Conservation (phyloP, 2,113 vertebrate genomes). For the Oryzias celebensis region DNA sequence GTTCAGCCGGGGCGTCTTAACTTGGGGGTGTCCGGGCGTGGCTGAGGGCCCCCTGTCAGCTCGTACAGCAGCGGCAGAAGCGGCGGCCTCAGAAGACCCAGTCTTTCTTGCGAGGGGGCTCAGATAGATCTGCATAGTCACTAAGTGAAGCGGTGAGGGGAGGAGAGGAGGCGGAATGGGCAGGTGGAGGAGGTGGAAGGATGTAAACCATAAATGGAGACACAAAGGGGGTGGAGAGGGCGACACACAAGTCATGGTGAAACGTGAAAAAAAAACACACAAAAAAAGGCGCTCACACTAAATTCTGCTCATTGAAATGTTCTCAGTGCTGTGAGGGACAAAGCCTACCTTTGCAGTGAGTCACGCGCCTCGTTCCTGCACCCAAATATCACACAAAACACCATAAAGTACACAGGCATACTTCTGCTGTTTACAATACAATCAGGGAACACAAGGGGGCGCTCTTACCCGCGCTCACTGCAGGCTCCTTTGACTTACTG, state of each 20-base stretch:
- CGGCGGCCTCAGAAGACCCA: slow-evolving; percentile 73
- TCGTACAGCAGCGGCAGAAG: slow-evolving; percentile 55
- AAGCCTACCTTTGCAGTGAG: slow-evolving; percentile 80
- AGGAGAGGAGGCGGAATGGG: slow-evolving; percentile 25
- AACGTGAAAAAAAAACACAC: slow-evolving; percentile 48
- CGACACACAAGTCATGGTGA: slow-evolving; percentile 63
- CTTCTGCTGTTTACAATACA: not conserved
- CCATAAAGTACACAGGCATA: too few species aligned
- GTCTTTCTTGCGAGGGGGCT: slow-evolving; percentile 79
- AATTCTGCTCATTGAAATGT: not conserved
- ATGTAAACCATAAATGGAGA: too few species aligned
- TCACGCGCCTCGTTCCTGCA: slow-evolving; percentile 70
- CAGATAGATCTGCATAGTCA: slow-evolving; percentile 84
- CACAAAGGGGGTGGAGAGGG: slow-evolving; percentile 1
- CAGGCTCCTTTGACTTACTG: slow-evolving; percentile 64
- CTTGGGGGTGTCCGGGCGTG: not conserved
- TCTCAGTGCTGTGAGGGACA: slow-evolving; percentile 4
- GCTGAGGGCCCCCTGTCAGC: slow-evolving; percentile 41
- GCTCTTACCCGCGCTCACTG: slow-evolving; percentile 60
- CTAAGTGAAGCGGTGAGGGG: slow-evolving; percentile 75
- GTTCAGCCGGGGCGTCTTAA: slow-evolving; percentile 18
- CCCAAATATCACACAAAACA: slow-evolving; percentile 15
- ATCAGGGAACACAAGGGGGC: not conserved
- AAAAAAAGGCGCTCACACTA: slow-evolving; percentile 34
- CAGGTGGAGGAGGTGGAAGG: not conserved